Conservation (phyloP, 2,888 invertebrate species). For the Sclerodermus sp. region DNA sequence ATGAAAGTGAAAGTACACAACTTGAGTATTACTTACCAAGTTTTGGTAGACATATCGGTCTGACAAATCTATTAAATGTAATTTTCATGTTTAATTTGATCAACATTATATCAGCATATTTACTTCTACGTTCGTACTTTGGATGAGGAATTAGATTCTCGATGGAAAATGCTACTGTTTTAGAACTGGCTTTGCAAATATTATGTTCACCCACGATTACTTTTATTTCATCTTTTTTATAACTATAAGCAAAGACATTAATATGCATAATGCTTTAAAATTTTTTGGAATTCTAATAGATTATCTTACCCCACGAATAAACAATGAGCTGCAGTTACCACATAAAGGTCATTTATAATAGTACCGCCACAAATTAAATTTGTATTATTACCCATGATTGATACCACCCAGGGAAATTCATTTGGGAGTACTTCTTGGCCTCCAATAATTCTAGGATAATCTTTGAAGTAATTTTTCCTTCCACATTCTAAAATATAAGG, state of each 20-base stretch:
- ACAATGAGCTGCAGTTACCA: constrained; percentile 64
- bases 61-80: constrained; percentile 29
- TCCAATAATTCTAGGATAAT: constrained; percentile 60
- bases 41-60: constrained; percentile 34
- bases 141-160: constrained; percentile 26
- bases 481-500: constrained; percentile 22
- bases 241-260: constrained; percentile 31
- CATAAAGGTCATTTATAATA: constrained; percentile 61
- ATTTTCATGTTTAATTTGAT: constrained; percentile 30
- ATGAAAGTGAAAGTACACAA: no score
- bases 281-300: no score
- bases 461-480: constrained; percentile 10
- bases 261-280: not conserved
- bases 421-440: constrained; percentile 59
- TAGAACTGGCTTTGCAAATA: constrained; percentile 18
- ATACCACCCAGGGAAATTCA: constrained; percentile 63
- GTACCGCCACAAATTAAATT: constrained; percentile 62
- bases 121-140: constrained; percentile 17
- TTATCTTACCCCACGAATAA: constrained; percentile 51
- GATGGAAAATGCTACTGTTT: constrained; percentile 21
- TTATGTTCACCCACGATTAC: constrained; percentile 28
- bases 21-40: constrained; percentile 9
- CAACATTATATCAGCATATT: constrained; percentile 30
- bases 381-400: constrained; percentile 53
- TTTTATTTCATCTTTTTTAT: constrained; percentile 32